These are phyloP conservation scores for Frankliniella fusca DNA, from an alignment of 2,888 invertebrate genomes.

Conservation along the genomic window DNA sequence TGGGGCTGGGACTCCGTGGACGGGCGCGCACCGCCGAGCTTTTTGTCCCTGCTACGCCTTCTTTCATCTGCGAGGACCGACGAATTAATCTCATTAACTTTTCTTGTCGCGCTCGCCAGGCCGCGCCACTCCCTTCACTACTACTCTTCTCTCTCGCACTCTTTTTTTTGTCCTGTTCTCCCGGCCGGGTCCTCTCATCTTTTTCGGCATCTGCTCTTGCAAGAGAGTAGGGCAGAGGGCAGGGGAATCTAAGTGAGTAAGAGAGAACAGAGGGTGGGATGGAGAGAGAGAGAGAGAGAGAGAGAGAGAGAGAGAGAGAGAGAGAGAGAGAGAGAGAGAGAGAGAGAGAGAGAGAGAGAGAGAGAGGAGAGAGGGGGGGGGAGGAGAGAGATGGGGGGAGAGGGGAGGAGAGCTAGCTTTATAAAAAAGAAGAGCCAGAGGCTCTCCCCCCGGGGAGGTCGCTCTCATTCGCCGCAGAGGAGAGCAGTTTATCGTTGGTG, in stretches of 20 bases:
- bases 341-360: no score
- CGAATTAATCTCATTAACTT: slow-evolving; percentile 25
- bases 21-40: background rate
- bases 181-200: background rate
- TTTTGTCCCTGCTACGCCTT: background rate
- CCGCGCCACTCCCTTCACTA: background rate
- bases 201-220: slow-evolving; percentile 1
- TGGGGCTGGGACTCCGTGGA: background rate
- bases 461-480: no score
- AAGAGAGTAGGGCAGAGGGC: background rate
- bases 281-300: slow-evolving; percentile 1
- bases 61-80: background rate
- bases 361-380: background rate
- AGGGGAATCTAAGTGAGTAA: background rate
- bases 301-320: background rate
- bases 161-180: background rate
- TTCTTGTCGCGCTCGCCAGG: background rate
- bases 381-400: background rate
- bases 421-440: no score
- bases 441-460: no score
- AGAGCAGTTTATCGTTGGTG: no score
- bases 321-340: no score
- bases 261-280: background rate
- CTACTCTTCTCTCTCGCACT: background rate
- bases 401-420: background rate